Percentiles rank a stretch among this genome's conserved stretches.
Evolutionary conservation across 1,140 invertebrate species (phyloP).

Genomic region (Cheumatopsyche charites): DNA sequence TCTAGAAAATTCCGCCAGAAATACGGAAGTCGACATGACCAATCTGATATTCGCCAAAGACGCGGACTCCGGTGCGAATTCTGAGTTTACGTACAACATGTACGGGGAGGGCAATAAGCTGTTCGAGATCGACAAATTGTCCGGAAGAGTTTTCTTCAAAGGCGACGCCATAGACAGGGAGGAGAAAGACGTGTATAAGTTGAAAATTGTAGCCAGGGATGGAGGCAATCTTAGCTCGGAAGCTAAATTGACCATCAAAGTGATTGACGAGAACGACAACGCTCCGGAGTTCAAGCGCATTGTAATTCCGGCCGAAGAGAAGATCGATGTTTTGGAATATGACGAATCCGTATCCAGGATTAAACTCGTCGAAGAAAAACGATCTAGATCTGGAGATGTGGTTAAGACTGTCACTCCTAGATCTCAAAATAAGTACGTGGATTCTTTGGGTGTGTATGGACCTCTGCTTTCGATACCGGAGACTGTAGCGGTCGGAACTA

Average conservation of each 20-base stretch:
- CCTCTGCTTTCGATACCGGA: constrained; percentile 77
- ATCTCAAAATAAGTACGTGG: constrained; percentile 62
- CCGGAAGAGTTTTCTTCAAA: constrained; percentile 68
- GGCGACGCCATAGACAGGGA: constrained; percentile 75
- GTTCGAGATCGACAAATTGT: constrained; percentile 76
- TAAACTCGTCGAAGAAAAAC: constrained; percentile 57
- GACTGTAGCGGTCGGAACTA: constrained; percentile 73
- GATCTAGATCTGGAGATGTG: constrained; percentile 51
- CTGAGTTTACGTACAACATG: constrained; percentile 74
- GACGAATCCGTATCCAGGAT: constrained; percentile 59
- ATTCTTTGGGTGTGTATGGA: constrained; percentile 53
- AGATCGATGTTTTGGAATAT: constrained; percentile 67
- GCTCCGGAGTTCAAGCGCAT: constrained; percentile 72
- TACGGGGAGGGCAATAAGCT: constrained; percentile 76
- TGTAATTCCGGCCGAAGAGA: constrained; percentile 68
- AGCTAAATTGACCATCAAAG: constrained; percentile 70
- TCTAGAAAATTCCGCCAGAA: constrained; percentile 75
- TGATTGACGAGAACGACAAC: constrained; percentile 88
- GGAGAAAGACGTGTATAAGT: constrained; percentile 69
- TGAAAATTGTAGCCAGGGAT: constrained; percentile 77
- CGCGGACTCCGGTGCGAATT: constrained; percentile 79
- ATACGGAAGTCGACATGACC: constrained; percentile 74
- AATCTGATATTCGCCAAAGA: constrained; percentile 74
- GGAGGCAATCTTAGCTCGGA: constrained; percentile 75
- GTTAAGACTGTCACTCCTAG: constrained; percentile 53